Evolutionary conservation across 2,113 vertebrate species (phyloP), one percentile per base, ranked within the genome.

Genomic region (Petromus typicus): DNA sequence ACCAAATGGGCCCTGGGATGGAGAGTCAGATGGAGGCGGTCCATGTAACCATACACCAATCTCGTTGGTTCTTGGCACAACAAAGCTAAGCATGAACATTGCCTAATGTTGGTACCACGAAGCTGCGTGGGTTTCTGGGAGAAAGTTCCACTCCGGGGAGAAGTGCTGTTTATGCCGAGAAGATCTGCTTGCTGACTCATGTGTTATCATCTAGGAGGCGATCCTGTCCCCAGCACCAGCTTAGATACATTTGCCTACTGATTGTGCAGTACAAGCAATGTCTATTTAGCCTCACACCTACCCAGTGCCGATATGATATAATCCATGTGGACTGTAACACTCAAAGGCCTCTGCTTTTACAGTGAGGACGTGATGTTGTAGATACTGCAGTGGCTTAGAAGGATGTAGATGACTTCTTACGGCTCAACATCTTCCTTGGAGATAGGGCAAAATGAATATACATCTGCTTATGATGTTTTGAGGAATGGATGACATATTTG

Each of bases 1-100:
- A 12, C 5, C 4, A 13, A n/a, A 2, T 23, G 27, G 18, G 43
- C 14, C 51, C 13, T 9, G 13, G 5, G 9, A 2, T 45, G 27
- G 30, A 61, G 59, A 57, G 16, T 22, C 90, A 93, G 43, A 25
- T 32, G 17, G n/a, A 69, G 11, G 30, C 75, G 63, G 57, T 57
- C 27, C 17, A 57, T 57, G 17, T 20, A 18, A 8, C 40, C 25
- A 71, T 43, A 56, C 51, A 16, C 51, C 16, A 18, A 17, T 57
- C 56, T 57, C 48, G 5, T 7, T 51, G 48, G 63, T 51, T 66
- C 14, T n/a, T n/a, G 30, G 40, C 61, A 59, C 30, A 27, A 27
- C 61, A 59, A 76, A 56, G 23, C 17, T 5, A 14, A 85, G 16
- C 61, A 45, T 6, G 30, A 64, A 20, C 64, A n/a, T 48, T 0